Conservation (phyloP, 2,113 vertebrate genomes). For the Alouatta palliata region DNA sequence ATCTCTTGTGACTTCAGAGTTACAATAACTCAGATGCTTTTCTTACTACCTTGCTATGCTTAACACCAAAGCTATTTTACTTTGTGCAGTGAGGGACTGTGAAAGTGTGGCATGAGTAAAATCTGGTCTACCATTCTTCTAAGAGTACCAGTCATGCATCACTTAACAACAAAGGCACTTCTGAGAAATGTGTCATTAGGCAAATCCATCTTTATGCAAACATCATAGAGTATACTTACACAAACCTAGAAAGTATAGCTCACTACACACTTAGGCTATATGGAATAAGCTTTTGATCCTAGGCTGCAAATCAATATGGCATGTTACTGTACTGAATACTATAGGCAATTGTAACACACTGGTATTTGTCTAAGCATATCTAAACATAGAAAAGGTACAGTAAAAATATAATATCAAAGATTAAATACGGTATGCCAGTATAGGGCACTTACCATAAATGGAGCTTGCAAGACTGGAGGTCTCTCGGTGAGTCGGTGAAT, state of each 20-base stretch:
- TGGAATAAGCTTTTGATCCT: background rate
- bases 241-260: background rate
- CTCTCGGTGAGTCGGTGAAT: background rate
- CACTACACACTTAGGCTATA: background rate
- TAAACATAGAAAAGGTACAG: background rate
- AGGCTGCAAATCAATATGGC: background rate
- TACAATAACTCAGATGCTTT: background rate
- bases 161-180: background rate
- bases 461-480: background rate
- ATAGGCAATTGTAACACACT: background rate
- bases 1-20: background rate
- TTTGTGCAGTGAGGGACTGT: background rate
- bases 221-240: background rate
- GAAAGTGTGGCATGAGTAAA: background rate
- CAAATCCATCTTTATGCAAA: background rate
- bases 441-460: background rate
- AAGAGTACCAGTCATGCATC: background rate
- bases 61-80: background rate
- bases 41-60: background rate
- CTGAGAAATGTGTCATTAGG: background rate
- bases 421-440: background rate
- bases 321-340: background rate
- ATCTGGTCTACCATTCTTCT: background rate
- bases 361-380: background rate
- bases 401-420: background rate